These are phyloP conservation scores for Molorchus minor DNA, from an alignment of 2,888 invertebrate species.

Conservation along the genomic window DNA sequence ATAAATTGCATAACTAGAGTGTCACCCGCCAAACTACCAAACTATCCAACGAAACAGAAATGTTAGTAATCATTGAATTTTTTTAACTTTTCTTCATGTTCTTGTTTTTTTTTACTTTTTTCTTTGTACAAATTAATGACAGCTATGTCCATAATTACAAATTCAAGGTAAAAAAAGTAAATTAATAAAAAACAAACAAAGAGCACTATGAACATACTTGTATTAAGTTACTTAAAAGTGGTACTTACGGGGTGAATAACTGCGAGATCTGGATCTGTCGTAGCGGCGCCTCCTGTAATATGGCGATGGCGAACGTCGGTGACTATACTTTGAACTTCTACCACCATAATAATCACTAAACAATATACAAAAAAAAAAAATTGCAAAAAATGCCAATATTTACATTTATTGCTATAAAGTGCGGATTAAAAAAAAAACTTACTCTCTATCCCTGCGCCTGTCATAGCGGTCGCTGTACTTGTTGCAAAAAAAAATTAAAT, in stretches of 20 bases:
- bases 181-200: background rate
- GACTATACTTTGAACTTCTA: slow-evolving; percentile 48
- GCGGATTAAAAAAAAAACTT: slow-evolving; percentile 39
- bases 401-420: background rate
- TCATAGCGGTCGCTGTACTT: slow-evolving; percentile 55
- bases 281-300: slow-evolving; percentile 53
- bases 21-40: too few relatives aligned
- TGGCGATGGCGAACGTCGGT: slow-evolving; percentile 53
- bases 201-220: background rate
- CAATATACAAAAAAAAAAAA: slow-evolving; percentile 21
- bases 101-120: slow-evolving; percentile 1
- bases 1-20: too few relatives aligned
- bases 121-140: background rate
- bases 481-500: slow-evolving; percentile 45
- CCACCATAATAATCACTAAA: slow-evolving; percentile 51
- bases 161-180: slow-evolving; percentile 1
- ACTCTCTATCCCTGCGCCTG: slow-evolving; percentile 53
- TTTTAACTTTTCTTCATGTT: background rate
- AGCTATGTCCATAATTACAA: background rate
- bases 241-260: slow-evolving; percentile 57
- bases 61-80: too few relatives aligned
- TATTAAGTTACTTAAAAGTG: background rate
- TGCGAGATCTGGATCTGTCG: slow-evolving; percentile 53
- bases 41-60: too few relatives aligned
- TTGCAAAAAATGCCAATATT: background rate